These are phyloP conservation scores for Hofmannophila pseudospretella DNA, from an alignment of 2,888 invertebrate genomes.

Conservation along the genomic window DNA sequence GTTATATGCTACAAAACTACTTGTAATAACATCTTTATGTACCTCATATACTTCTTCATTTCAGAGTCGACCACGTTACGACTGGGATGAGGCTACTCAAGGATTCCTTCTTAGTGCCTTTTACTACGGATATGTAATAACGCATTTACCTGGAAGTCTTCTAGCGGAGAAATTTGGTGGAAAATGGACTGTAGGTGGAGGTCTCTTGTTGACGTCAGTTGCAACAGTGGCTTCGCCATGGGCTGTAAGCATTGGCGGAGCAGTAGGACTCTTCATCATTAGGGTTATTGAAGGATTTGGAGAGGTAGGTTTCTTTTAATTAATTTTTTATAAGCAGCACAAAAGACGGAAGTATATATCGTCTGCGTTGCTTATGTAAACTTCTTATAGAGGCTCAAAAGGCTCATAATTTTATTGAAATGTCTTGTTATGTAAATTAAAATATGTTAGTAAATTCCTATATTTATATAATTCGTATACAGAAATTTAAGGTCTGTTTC, in stretches of 20 bases:
- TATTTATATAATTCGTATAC: no score
- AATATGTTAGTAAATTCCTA: no score
- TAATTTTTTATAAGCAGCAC: background rate
- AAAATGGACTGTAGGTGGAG: slow-evolving; percentile 88
- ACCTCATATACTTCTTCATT: background rate
- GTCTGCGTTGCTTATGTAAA: no score
- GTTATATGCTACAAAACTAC: background rate
- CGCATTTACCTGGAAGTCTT: slow-evolving; percentile 90
- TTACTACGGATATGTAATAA: slow-evolving; percentile 90
- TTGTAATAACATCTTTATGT: background rate
- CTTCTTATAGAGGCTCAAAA: no score
- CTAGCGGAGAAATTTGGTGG: slow-evolving; percentile 90
- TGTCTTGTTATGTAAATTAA: no score
- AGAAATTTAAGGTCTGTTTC: no score
- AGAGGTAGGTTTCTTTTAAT: slow-evolving; percentile 69
- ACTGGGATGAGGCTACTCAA: slow-evolving; percentile 84
- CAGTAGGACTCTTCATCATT: slow-evolving; percentile 73
- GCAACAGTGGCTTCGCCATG: slow-evolving; percentile 87
- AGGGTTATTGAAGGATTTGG: slow-evolving; percentile 76
- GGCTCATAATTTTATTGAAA: no score
- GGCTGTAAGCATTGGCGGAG: slow-evolving; percentile 78
- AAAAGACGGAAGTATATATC: no score
- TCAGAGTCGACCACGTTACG: slow-evolving; percentile 65
- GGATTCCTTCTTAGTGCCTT: slow-evolving; percentile 88
- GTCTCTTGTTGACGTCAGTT: slow-evolving; percentile 86